Evolutionary conservation across 2,888 invertebrate genomes (phyloP).

Genomic region (Machimus atricapillus): DNA sequence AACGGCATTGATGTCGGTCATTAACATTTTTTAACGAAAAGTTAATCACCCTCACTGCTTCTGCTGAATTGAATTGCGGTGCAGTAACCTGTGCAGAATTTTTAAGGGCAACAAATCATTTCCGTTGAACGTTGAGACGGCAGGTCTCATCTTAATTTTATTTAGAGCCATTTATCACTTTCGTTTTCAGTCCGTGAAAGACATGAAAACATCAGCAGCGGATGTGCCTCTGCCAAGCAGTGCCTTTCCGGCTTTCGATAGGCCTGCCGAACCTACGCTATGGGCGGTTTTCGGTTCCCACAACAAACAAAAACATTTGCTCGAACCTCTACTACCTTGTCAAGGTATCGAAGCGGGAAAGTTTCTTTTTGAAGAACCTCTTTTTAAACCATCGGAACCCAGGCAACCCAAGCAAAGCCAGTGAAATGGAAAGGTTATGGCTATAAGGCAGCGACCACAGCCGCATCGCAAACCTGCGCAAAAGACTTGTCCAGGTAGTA

Average conservation of each 20-base stretch:
- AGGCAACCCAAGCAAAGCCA: not conserved
- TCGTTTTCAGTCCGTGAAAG: not conserved
- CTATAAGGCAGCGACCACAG: not conserved
- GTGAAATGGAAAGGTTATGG: not conserved
- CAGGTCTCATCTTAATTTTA: not conserved
- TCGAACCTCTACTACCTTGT: not conserved
- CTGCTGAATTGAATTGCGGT: not conserved
- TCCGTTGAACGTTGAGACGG: not conserved
- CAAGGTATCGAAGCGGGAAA: not conserved
- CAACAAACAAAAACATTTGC: not conserved
- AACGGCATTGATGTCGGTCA: slow-evolving; percentile 13
- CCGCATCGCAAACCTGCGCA: not conserved
- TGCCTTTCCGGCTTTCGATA: not conserved
- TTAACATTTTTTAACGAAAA: not conserved
- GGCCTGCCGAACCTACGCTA: not conserved
- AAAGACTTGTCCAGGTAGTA: not conserved
- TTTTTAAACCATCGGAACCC: not conserved
- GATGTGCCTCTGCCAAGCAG: not conserved
- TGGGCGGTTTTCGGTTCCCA: not conserved
- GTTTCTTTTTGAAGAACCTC: not conserved
- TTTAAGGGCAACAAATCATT: not conserved
- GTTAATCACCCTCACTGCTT: not conserved
- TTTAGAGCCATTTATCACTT: slow-evolving; percentile 3
- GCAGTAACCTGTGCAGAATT: not conserved
- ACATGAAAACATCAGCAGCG: not conserved